Percentiles rank a stretch among this genome's conserved stretches.
Conservation (phyloP, 35 echinoderm and acorn worm species). For the Chiridota heheva region DNA sequence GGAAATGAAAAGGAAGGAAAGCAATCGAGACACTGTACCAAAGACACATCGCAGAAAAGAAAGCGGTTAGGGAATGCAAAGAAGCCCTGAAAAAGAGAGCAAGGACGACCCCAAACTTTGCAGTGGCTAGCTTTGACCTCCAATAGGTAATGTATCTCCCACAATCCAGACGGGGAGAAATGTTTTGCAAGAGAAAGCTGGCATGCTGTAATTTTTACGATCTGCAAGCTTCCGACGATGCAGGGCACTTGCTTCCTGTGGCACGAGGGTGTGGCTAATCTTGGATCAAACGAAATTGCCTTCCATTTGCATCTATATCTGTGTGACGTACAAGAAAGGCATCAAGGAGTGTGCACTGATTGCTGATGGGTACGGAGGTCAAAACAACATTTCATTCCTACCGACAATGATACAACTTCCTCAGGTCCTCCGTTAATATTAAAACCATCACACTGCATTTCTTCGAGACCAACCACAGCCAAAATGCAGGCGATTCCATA, state of each 20-base stretch:
- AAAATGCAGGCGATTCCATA: constrained; percentile 72
- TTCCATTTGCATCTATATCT: constrained; percentile 50
- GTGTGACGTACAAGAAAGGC: constrained; percentile 24
- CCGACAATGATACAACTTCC: constrained; percentile 62
- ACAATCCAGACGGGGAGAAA: constrained; percentile 39
- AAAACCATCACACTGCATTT: constrained; percentile 51
- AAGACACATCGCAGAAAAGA: constrained; percentile 25
- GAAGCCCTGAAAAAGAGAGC: constrained; percentile 1
- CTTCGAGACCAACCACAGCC: constrained; percentile 64
- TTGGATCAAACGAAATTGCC: constrained; percentile 54
- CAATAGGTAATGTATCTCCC: constrained; percentile 75
- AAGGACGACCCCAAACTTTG: not conserved
- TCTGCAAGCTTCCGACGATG: constrained; percentile 54
- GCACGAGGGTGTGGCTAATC: constrained; percentile 48
- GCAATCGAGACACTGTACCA: constrained; percentile 10
- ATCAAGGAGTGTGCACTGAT: constrained; percentile 51
- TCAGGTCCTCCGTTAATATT: constrained; percentile 40
- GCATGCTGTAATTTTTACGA: constrained; percentile 77
- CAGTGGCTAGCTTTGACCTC: constrained; percentile 45
- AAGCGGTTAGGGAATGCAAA: constrained; percentile 39
- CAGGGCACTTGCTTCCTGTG: constrained; percentile 50
- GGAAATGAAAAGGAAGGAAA: constrained; percentile 1
- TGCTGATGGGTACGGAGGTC: constrained; percentile 64
- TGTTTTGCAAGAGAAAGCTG: constrained; percentile 70
- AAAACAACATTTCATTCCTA: constrained; percentile 63